Base-by-base conservation (phyloP, 35 echinoderm and acorn worm genomes). In the Lytechinus variegatus region DNA sequence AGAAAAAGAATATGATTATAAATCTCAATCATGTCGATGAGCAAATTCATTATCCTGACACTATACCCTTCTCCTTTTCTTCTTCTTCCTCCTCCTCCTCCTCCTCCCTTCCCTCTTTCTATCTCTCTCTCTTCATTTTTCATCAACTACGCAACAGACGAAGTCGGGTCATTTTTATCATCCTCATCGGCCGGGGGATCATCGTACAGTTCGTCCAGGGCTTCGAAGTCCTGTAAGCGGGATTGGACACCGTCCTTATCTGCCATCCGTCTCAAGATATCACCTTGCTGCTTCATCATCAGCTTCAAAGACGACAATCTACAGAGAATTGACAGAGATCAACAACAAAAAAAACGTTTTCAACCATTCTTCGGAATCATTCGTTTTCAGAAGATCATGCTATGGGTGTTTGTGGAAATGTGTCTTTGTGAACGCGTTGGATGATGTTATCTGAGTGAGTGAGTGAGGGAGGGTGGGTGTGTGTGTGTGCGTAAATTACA, bases 221-320 rank as follows among this genome's bases (percentile, higher is more conserved):
- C 92, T 27, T 27, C 54, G 53, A 93, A 53, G 13, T 93, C 92
- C 53, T 93, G 92, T 6, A 93, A 10, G n/a, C 53, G 21, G 3
- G 88, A 52, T 52, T 54, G 28, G 27, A 93, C 54, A 24, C 92
- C 92, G 1, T 93, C 92, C n/a, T 93, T 93, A 54, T 93, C 92
- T 2, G 92, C 92, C 27, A 93, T 33, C n/a, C 92, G 52, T 24
- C 53, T 93, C 27, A 93, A 28, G 5, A 93, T 54, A 57, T 57
- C 92, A 10, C 92, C 92, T 27, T 93, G 92, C 54, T 93, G 92
- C 57, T 57, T 93, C n/a, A 93, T 54, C 54, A 93, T 93, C 52
- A 93, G 54, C 24, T 10, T 93, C 53, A 93, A 57, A 19, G 92
- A 93, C 13, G 92, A 33, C 54, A 93, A 57, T 9, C 92, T 93